Percentiles rank a stretch among this genome's conserved stretches.
These are phyloP conservation scores for Bungarus multicinctus DNA, from an alignment of 2,113 vertebrate genomes.

Conservation along the genomic window DNA sequence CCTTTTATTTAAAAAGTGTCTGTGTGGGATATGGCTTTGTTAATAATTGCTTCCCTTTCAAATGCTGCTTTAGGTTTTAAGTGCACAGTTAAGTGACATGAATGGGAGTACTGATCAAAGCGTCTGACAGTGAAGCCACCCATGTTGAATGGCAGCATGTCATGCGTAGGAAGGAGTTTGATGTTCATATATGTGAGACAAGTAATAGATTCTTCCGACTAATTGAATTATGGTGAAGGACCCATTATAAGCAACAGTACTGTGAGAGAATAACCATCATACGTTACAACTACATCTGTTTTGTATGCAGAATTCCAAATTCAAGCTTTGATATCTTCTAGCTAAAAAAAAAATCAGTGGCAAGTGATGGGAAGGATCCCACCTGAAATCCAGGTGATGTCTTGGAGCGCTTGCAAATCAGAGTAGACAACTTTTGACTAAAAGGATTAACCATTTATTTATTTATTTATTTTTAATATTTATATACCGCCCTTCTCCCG, in stretches of 20 bases:
- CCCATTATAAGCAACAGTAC: background rate
- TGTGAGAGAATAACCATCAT: background rate
- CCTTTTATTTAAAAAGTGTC: conserved; percentile 39
- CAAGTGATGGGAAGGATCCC: background rate
- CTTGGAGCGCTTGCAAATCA: background rate
- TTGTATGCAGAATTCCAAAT: background rate
- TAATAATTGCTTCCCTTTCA: conserved; percentile 1
- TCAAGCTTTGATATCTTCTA: background rate
- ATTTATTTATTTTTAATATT: too few species aligned
- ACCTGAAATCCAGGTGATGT: background rate
- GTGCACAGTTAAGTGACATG: background rate
- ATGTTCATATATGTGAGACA: conserved; percentile 7
- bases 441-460: background rate
- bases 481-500: too few species aligned
- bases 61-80: background rate
- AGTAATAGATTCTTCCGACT: conserved; percentile 29
- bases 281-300: background rate
- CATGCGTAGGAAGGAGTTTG: background rate
- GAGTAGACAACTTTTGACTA: background rate
- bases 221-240: conserved; percentile 11
- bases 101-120: conserved; percentile 21
- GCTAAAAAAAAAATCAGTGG: background rate
- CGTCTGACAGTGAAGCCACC: conserved; percentile 8
- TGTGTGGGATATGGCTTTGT: background rate
- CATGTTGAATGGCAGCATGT: background rate